These are phyloP conservation scores for Rhinichthys osculus DNA, from an alignment of 2,797 vertebrate species.

Conservation along the genomic window DNA sequence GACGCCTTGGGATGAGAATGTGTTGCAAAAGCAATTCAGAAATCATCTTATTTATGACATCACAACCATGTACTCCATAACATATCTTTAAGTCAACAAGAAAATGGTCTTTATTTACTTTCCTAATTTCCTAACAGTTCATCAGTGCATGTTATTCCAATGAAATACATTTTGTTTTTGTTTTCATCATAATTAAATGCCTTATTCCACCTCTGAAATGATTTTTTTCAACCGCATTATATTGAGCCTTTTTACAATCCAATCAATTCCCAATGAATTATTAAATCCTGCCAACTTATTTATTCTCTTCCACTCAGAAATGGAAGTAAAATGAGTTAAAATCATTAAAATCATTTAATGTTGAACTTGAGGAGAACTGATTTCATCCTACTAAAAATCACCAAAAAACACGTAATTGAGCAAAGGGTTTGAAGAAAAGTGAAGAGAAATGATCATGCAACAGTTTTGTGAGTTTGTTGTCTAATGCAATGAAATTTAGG, in stretches of 20 bases:
- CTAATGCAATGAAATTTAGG: not conserved
- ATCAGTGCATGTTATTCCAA: not conserved
- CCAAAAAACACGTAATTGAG: not conserved
- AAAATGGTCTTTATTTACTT: not conserved
- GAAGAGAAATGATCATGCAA: not conserved
- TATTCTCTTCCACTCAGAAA: not conserved
- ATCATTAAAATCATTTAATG: not conserved
- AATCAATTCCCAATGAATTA: not conserved
- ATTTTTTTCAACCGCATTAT: not conserved
- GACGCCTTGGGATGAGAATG: no score
- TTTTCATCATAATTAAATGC: not conserved
- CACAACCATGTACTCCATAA: not conserved
- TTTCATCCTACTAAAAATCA: not conserved
- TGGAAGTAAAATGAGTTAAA: no score
- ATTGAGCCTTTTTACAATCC: not conserved
- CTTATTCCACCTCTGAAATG: not conserved
- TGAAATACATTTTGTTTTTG: not conserved
- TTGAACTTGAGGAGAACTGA: not conserved
- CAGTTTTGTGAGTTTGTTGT: not conserved
- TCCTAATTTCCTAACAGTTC: not conserved
- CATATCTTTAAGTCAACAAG: not conserved
- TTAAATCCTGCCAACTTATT: not conserved
- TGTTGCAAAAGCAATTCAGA: not conserved
- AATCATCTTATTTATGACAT: not conserved
- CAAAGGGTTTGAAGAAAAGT: not conserved